A percentile compares a stretch with the other conserved stretches of the same genome.
Evolutionary conservation across 1,140 invertebrate genomes (phyloP).

Genomic region (Matsumurasca onukii): DNA sequence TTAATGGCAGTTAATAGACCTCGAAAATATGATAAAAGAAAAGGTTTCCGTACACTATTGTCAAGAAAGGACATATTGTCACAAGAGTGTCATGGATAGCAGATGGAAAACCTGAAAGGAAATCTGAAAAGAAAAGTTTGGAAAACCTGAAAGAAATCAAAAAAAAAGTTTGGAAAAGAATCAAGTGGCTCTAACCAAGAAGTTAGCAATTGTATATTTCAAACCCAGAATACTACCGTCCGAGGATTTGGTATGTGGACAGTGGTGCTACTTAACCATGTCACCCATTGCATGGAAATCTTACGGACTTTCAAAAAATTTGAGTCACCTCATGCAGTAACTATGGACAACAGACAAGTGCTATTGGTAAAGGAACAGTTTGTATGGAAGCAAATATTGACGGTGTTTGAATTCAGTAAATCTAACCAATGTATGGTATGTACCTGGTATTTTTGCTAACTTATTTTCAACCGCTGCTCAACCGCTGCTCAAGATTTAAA

Average conservation of each 20-base stretch:
- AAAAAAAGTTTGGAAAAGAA: too few relatives aligned
- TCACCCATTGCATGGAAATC: not conserved
- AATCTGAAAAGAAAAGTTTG: constrained; percentile 2
- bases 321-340: constrained; percentile 1
- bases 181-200: not conserved
- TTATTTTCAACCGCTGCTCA: constrained; percentile 5
- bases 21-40: not conserved
- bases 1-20: constrained; percentile 5
- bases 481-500: constrained; percentile 6
- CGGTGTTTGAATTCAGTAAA: constrained; percentile 1
- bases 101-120: constrained; percentile 1
- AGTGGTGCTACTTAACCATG: constrained; percentile 4
- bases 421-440: constrained; percentile 2
- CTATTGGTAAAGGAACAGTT: too few relatives aligned
- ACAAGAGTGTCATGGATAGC: constrained; percentile 1
- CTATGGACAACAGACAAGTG: constrained; percentile 1
- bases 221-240: constrained; percentile 5
- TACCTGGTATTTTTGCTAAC: constrained; percentile 2
- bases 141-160: too few relatives aligned
- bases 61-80: constrained; percentile 1
- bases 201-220: not conserved
- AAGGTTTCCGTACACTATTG: not conserved
- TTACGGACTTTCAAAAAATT: not conserved
- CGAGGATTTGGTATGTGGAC: not conserved
- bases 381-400: too few relatives aligned